Base-by-base conservation (phyloP, 2,797 vertebrate species). In the Acropternis orthonyx region DNA sequence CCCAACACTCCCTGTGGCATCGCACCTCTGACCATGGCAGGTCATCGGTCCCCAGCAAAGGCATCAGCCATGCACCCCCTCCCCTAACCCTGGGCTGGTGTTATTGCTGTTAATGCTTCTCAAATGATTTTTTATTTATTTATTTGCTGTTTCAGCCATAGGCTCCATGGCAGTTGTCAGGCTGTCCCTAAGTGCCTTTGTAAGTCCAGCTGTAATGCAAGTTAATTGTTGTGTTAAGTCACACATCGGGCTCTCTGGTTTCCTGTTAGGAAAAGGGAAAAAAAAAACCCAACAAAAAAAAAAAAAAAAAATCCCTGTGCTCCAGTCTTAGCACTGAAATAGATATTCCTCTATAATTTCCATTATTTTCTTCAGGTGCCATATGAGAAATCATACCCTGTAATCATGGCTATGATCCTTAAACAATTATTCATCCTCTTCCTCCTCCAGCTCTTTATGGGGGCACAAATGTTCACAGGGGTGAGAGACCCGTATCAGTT, bases 371-470 rank as follows among this genome's bases (percentile, higher is more conserved):
- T 88, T 93, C 56, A 81, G 39, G 61, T 84, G 75, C 36, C 10
- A 0, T 48, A 24, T 8, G 13, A 95, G 88, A 97, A 62, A 73
- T 96, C 69, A 88, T 77, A 91, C 82, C 93, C 86, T 93, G 46
- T 76, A 92, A 93, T 97, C 90, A 66, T 19, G 52, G 73, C 68
- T 69, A 48, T 77, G 83, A 93, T 94, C 80, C 92, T 96, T 85
- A 95, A 95, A 65, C 92, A 94, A 91, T 92, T 94, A 87, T 93
- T 95, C 93, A 85, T 78, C 61, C 24, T 92, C 74, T 75, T 96
- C 67, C 73, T 96, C 63, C 85, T 89, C 5, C 2, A 79, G 74
- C 72, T 92, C 81, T 88, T 89, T 93, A 67, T 68, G 59, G 88
- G 88, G 92, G 73, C 79, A 80, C 52, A 73, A 63, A 17, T 28